Conservation (phyloP, 1,140 invertebrate genomes). For the Lordiphosa stackelbergi region DNA sequence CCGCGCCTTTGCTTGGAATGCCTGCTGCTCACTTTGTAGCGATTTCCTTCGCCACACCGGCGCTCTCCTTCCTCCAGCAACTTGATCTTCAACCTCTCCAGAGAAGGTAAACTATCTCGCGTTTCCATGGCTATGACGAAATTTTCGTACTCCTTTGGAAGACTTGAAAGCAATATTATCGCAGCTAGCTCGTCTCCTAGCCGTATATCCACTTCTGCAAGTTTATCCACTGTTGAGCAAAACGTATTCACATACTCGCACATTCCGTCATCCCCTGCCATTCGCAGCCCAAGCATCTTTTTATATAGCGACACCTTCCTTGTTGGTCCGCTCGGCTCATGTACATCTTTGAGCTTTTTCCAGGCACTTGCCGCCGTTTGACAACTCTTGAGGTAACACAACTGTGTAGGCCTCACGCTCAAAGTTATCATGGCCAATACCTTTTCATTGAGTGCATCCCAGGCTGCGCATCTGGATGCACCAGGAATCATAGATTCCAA, state of each 20-base stretch:
- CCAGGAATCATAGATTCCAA: not conserved
- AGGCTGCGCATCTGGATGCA: not conserved
- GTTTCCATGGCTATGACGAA: not conserved
- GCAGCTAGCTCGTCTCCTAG: too few species aligned
- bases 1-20: too few species aligned
- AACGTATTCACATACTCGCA: not conserved
- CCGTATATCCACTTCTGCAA: too few species aligned
- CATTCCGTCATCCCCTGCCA: constrained; percentile 1
- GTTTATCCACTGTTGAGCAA: not conserved
- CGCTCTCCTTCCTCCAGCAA: not conserved
- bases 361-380: not conserved
- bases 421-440: not conserved
- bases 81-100: not conserved
- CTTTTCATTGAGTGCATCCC: not conserved
- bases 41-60: not conserved
- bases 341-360: not conserved
- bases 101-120: not conserved
- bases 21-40: not conserved
- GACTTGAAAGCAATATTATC: not conserved
- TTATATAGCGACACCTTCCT: too few species aligned
- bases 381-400: too few species aligned
- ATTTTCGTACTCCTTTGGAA: not conserved
- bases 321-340: not conserved
- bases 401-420: too few species aligned
- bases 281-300: not conserved